phyloP scores from a whole-genome alignment of 2,888 invertebrate species.

The Trachelus troglodyta region DNA sequence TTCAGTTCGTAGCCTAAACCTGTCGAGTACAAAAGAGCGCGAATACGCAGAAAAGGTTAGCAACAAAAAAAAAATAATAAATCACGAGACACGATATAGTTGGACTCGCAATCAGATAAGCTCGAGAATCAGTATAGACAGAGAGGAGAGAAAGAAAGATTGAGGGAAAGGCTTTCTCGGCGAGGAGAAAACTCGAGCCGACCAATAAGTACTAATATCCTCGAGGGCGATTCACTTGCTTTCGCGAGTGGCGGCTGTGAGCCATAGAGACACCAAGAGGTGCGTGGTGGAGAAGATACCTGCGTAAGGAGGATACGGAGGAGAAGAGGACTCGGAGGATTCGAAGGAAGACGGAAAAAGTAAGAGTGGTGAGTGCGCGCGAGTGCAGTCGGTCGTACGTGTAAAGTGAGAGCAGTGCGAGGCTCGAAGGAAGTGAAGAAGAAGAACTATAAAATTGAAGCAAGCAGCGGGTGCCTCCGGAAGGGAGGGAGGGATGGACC shows the following conservation, averaged over 20 bases:
- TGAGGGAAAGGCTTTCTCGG: neutral
- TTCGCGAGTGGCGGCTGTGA: neutral
- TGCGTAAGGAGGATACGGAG: neutral
- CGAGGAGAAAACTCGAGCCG: constrained; percentile 1
- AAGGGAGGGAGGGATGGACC: constrained; percentile 35
- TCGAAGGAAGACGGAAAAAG: neutral
- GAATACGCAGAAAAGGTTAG: constrained; percentile 26
- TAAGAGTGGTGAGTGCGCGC: neutral
- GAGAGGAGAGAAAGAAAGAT: constrained; percentile 6
- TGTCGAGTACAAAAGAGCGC: constrained; percentile 62
- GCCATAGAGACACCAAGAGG: neutral
- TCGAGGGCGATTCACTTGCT: neutral
- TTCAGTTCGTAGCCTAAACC: constrained; percentile 67
- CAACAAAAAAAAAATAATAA: constrained; percentile 35
- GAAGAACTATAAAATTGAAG: neutral
- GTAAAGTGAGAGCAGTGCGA: neutral
- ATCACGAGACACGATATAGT: constrained; percentile 24
- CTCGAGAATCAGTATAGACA: constrained; percentile 11
- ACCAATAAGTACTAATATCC: neutral
- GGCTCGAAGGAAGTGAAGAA: neutral
- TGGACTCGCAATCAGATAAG: constrained; percentile 10
- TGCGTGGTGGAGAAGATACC: neutral
- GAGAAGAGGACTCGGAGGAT: constrained; percentile 8
- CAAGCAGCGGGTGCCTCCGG: constrained; percentile 25
- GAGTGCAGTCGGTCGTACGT: neutral